A percentile compares a stretch with the other conserved stretches of the same genome.
Evolutionary conservation across 2,888 invertebrate species (phyloP).

Genomic region (Esperia sulphurella): DNA sequence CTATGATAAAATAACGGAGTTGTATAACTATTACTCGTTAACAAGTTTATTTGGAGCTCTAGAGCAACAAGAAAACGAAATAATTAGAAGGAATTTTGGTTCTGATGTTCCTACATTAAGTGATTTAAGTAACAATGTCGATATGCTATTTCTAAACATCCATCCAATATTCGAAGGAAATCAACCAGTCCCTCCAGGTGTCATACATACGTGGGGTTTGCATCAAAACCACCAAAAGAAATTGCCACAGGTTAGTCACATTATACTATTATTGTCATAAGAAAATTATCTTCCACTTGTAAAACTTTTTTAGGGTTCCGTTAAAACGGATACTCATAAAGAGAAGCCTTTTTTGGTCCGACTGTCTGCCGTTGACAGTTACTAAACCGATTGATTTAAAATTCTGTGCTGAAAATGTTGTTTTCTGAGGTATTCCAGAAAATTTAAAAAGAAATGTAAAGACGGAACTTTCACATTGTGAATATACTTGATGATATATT

Average conservation of each 20-base stretch:
- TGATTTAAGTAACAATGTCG: conserved; percentile 33
- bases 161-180: conserved; percentile 47
- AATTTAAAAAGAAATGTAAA: too few species aligned
- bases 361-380: too few species aligned
- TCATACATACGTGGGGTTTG: conserved; percentile 56
- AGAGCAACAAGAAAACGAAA: conserved; percentile 14
- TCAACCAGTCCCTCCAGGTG: conserved; percentile 52
- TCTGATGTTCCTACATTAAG: conserved; percentile 20
- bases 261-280: too few species aligned
- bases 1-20: conserved; percentile 29
- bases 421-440: too few species aligned
- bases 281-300: too few species aligned
- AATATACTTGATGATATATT: too few species aligned
- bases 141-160: conserved; percentile 55
- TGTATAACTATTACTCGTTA: conserved; percentile 21
- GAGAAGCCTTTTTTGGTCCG: too few species aligned
- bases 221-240: conserved; percentile 48
- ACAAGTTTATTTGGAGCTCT: not conserved
- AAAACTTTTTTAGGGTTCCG: too few species aligned
- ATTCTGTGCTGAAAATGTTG: too few species aligned
- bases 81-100: conserved; percentile 28
- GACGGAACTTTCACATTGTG: too few species aligned
- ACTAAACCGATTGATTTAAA: too few species aligned
- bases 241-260: conserved; percentile 45
- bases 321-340: too few species aligned